phyloP scores from a whole-genome alignment of 2,797 vertebrate genomes.

The Clarias platycephalus region DNA sequence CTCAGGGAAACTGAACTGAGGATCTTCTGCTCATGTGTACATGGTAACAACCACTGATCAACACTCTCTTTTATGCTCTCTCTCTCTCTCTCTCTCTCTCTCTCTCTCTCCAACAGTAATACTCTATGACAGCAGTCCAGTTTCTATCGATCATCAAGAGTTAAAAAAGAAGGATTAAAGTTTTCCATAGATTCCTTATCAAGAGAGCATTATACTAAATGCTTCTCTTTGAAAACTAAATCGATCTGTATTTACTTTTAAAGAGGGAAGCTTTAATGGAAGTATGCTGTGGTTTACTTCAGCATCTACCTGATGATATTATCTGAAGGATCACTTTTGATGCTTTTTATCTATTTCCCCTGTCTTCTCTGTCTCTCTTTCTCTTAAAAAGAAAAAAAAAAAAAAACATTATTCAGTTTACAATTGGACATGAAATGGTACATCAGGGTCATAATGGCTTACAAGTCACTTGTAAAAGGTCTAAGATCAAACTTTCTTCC shows the following conservation, averaged over 20 bases:
- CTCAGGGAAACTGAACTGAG: neutral
- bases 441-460: neutral
- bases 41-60: neutral
- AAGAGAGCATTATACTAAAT: constrained; percentile 24
- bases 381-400: neutral
- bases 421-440: neutral
- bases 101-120: too few relatives aligned
- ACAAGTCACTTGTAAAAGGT: constrained; percentile 5
- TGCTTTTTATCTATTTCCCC: constrained; percentile 12
- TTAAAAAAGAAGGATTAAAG: neutral
- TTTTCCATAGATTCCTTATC: neutral
- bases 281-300: constrained; percentile 33
- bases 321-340: constrained; percentile 49
- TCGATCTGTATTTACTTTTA: constrained; percentile 40
- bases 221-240: constrained; percentile 39
- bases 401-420: neutral
- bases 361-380: constrained; percentile 1
- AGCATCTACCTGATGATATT: constrained; percentile 38
- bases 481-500: neutral
- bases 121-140: too few relatives aligned
- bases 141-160: neutral
- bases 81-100: too few relatives aligned
- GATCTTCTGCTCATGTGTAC: neutral
- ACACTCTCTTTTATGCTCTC: neutral
- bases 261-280: constrained; percentile 36